Evolutionary conservation across 2,113 vertebrate genomes (phyloP), one percentile per base, ranked within the genome.

Genomic region (Acrocephalus arundinaceus): DNA sequence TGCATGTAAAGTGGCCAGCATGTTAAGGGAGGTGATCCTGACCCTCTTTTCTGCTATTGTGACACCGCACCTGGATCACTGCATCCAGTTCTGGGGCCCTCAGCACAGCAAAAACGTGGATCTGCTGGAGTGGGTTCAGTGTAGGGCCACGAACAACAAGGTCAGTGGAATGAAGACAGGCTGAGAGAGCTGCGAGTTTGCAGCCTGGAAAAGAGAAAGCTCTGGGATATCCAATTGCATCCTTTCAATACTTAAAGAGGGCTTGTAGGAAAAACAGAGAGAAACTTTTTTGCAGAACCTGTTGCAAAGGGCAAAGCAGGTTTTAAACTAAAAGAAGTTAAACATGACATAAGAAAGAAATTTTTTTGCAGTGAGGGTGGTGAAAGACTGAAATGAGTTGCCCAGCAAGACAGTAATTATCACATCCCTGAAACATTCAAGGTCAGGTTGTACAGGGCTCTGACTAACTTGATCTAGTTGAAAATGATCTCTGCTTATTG

Each of bases 91-190:
- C n/a, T 67, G 46, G 19, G 14, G 7, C 49, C 14, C 63, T 46
- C 49, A 71, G 49, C 15, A 17, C 4, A 31, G 45, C 5, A 35
- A 41, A 22, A 43, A 19, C 0, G 0, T 1, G 2, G 22, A 63
- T 28, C 37, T 58, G 28, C 7, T 76, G 49, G 28, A 27, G 11
- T 6, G 8, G 14, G 37, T 14, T 25, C 71, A 27, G 20, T n/a
- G 33, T 9, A 22, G 14, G 13, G 43, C 11, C 43, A 75, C 2
- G 3, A 10, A 15, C n/a, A 37, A 37, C 0, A 2, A 39, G 37
- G 18, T 11, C 65, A 43, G 35, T 6, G 31, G 46, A 19, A 1
- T 25, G 23, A 22, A 18, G 9, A 37, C 16, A 41, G 52, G 23
- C 10, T 73, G 59, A 70, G 35, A 51, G 15, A 52, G 23, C 10